A percentile compares a stretch with the other conserved stretches of the same genome.
Evolutionary conservation across 1,140 invertebrate species (phyloP).

Genomic region (Lithobius niger): DNA sequence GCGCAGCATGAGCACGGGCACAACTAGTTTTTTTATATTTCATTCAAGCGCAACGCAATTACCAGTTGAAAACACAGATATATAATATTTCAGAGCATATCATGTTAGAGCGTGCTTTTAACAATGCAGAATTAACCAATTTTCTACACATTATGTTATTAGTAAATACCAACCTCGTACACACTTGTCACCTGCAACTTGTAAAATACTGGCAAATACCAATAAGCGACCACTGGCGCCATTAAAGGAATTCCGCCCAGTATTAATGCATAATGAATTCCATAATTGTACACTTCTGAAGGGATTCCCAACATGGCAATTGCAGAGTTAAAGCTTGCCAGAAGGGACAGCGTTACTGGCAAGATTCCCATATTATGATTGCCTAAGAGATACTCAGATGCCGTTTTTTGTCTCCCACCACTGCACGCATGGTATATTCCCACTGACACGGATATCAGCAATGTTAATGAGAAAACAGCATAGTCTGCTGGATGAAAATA

Average conservation of each 20-base stretch:
- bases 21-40: too few species aligned
- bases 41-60: too few species aligned
- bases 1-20: too few species aligned
- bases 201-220: slow-evolving; percentile 83
- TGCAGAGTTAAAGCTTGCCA: slow-evolving; percentile 91
- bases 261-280: slow-evolving; percentile 61
- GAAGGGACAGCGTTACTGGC: slow-evolving; percentile 73
- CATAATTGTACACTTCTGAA: slow-evolving; percentile 67
- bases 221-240: slow-evolving; percentile 59
- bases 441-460: slow-evolving; percentile 50
- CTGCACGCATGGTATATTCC: slow-evolving; percentile 70
- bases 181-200: slow-evolving; percentile 68
- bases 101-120: too few species aligned
- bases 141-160: too few species aligned
- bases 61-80: too few species aligned
- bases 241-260: slow-evolving; percentile 61
- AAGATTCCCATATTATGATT: slow-evolving; percentile 58
- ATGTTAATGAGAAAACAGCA: slow-evolving; percentile 43
- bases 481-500: slow-evolving; percentile 39
- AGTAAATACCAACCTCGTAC: too few species aligned
- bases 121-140: too few species aligned
- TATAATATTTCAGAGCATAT: too few species aligned
- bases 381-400: slow-evolving; percentile 68
- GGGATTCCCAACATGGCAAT: slow-evolving; percentile 79
- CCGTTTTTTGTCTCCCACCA: slow-evolving; percentile 72